Base-by-base conservation (phyloP, 2,797 vertebrate genomes). In the Sebastes melanostomus region DNA sequence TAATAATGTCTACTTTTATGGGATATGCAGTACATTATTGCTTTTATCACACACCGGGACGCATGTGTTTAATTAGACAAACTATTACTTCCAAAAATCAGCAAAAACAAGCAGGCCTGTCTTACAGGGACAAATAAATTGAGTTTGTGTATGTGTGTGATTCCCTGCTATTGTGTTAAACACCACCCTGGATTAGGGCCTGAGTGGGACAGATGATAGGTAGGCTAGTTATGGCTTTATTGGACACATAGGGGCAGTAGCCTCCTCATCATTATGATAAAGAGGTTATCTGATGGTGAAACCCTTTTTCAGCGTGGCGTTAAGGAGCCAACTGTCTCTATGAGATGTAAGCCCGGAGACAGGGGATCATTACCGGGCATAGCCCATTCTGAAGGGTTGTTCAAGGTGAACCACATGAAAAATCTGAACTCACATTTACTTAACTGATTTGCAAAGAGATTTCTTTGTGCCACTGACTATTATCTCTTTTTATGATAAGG, bases 221-320 rank as follows among this genome's bases (percentile, higher is more conserved):
- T 7, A 4, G 75, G 55, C 59, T 67, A 65, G 81, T 90, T 93
- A 86, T 89, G 89, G 87, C 76, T 88, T 78, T 71, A 94, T 69
- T 80, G 87, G 93, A 91, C 93, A 95, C 92, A 59, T 69, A 85
- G 86, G 91, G 90, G 82, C 86, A 84, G 91, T 88, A 90, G 82
- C 87, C 74, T 18, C 77, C 68, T 84, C 82, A 91, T 94, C 88
- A 89, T 91, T 88, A 84, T 85, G 91, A 91, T 86, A 91, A 85
- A 63, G 81, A 81, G 72, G 85, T 91, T 94, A 92, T 92, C 89
- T 86, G 92, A 93, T 86, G 73, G 75, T 75, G 76, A 86, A 67
- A 77, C 24, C 20, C 60, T 63, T 84, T 80, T 83, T 66, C 75
- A 74, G 46, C 66, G 60, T 54, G 68, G 58, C 52, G 69, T 76